phyloP scores from a whole-genome alignment of 2,113 vertebrate genomes.

The Dinomys branickii region DNA sequence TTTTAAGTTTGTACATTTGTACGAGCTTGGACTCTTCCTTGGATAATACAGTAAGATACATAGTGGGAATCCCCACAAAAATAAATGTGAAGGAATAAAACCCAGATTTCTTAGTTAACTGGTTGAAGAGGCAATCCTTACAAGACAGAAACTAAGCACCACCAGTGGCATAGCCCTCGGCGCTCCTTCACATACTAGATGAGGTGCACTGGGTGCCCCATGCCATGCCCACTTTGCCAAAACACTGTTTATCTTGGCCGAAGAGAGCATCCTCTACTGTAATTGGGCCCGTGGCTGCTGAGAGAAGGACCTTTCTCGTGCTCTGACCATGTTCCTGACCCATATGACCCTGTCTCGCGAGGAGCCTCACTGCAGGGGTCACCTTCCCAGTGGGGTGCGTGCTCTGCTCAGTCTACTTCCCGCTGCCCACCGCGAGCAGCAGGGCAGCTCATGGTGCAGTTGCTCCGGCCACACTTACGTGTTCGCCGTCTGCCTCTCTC shows the following conservation, averaged over 20 bases:
- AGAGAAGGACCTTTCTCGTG: background rate
- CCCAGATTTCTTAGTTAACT: background rate
- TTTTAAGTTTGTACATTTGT: background rate
- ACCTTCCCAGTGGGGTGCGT: background rate
- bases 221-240: background rate
- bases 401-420: background rate
- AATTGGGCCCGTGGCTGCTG: background rate
- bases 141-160: background rate
- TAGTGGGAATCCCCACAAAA: background rate
- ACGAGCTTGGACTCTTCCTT: background rate
- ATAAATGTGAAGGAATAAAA: background rate
- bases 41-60: background rate
- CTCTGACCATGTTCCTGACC: no score
- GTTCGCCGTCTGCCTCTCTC: background rate
- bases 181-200: background rate
- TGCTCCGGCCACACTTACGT: fast-evolving
- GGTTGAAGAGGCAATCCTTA: background rate
- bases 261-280: background rate
- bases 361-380: no score
- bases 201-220: background rate
- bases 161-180: background rate
- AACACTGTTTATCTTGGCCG: background rate
- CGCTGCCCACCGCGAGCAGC: background rate
- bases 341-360: background rate
- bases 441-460: fast-evolving